A percentile compares a stretch with the other conserved stretches of the same genome.
Conservation (phyloP, 1,140 invertebrate genomes). For the Meloidogyne exigua region DNA sequence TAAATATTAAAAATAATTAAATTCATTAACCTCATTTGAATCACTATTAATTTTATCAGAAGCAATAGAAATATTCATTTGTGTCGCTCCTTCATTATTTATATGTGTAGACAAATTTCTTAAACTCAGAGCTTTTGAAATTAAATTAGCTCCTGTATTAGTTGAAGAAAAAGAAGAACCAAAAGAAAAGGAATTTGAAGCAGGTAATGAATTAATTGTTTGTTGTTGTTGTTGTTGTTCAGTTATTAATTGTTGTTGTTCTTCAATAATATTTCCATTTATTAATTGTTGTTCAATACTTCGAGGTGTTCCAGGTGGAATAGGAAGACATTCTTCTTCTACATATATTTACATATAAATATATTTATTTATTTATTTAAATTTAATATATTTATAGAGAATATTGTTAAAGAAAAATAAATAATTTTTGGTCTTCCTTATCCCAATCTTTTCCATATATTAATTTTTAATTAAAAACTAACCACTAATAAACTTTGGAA, state of each 20-base stretch:
- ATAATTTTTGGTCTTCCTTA: too few species aligned
- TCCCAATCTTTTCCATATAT: too few species aligned
- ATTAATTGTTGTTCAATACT: conserved; percentile 20
- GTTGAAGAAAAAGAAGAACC: background rate
- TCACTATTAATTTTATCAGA: background rate
- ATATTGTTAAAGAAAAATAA: too few species aligned
- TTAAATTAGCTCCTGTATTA: background rate
- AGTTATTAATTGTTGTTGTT: background rate
- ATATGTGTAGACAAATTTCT: conserved; percentile 5
- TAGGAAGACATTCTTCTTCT: conserved; percentile 61
- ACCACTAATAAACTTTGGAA: conserved; percentile 63
- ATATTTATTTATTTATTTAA: too few species aligned
- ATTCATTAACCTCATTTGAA: conserved; percentile 3
- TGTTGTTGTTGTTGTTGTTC: background rate
- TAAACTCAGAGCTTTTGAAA: conserved; percentile 5
- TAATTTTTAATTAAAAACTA: conserved; percentile 12
- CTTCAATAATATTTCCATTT: background rate
- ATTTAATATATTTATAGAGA: too few species aligned
- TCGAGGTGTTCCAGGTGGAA: conserved; percentile 38
- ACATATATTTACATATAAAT: too few species aligned
- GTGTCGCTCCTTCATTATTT: background rate
- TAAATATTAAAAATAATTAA: too few species aligned
- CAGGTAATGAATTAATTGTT: conserved; percentile 1
- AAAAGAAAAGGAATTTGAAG: background rate
- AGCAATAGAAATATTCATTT: conserved; percentile 9